Evolutionary conservation across 2,888 invertebrate genomes (phyloP).

Genomic region (Philonicus albiceps): DNA sequence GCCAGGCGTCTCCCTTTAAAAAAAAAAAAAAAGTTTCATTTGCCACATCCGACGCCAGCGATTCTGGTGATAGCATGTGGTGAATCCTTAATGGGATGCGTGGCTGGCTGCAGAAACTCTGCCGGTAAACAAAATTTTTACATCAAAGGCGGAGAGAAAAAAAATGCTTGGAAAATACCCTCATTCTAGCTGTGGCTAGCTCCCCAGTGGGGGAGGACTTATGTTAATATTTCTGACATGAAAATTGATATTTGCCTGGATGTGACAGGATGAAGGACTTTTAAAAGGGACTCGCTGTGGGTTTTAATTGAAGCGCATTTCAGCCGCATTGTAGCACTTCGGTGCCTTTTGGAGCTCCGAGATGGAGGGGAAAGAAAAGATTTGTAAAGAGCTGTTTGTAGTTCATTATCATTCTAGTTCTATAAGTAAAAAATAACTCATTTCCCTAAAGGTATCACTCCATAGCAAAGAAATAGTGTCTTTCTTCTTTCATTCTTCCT

Average conservation of each 20-base stretch:
- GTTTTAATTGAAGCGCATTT: slow-evolving; percentile 13
- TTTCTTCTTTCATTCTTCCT: background rate
- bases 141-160: background rate
- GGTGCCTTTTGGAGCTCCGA: background rate
- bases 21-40: background rate
- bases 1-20: background rate
- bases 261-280: slow-evolving; percentile 24
- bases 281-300: slow-evolving; percentile 3
- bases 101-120: background rate
- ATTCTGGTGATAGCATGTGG: slow-evolving; percentile 28
- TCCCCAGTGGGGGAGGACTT: background rate
- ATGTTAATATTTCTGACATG: slow-evolving; percentile 31
- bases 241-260: slow-evolving; percentile 35
- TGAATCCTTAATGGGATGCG: slow-evolving; percentile 34
- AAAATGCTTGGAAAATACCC: background rate
- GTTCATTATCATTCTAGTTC: background rate
- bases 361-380: background rate
- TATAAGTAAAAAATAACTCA: background rate
- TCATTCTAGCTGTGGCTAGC: background rate
- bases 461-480: background rate
- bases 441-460: background rate
- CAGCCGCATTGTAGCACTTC: background rate
- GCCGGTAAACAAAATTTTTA: background rate
- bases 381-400: background rate
- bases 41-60: background rate